These are phyloP conservation scores for Hafferia zeledoni DNA, from an alignment of 2,797 vertebrate species.

Conservation along the genomic window DNA sequence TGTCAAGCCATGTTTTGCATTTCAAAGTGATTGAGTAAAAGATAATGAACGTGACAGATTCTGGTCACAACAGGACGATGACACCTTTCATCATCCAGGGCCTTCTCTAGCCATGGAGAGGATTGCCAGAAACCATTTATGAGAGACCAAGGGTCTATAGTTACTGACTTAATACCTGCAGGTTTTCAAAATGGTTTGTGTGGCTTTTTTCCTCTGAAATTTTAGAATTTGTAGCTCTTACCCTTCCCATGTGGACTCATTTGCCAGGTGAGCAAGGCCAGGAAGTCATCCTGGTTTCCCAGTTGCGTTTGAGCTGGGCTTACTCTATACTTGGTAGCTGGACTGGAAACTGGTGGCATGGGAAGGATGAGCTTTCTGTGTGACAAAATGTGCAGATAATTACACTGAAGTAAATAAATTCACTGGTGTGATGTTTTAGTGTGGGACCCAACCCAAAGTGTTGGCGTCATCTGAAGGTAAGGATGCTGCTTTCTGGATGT, in stretches of 20 bases:
- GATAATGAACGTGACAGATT: not conserved
- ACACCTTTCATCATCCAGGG: not conserved
- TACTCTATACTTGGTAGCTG: not conserved
- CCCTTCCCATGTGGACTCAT: not conserved
- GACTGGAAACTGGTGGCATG: not conserved
- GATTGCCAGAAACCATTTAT: not conserved
- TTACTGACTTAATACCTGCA: not conserved
- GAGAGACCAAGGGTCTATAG: not conserved
- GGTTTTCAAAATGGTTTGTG: not conserved
- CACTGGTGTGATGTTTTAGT: not conserved
- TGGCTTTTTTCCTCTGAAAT: not conserved
- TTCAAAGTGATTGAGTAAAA: not conserved
- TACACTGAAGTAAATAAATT: not conserved
- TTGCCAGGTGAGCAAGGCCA: not conserved
- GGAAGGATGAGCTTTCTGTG: not conserved
- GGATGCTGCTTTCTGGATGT: not conserved
- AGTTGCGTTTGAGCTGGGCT: not conserved
- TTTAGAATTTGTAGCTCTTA: not conserved
- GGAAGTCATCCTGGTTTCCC: not conserved
- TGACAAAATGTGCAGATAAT: not conserved
- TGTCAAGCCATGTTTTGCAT: constrained; percentile 12
- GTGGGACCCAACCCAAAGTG: accelerated
- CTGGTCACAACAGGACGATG: not conserved
- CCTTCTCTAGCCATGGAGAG: not conserved
- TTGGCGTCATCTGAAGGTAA: not conserved